Evolutionary conservation across 2,113 vertebrate species (phyloP).

Genomic region (Engraulis encrasicolus): DNA sequence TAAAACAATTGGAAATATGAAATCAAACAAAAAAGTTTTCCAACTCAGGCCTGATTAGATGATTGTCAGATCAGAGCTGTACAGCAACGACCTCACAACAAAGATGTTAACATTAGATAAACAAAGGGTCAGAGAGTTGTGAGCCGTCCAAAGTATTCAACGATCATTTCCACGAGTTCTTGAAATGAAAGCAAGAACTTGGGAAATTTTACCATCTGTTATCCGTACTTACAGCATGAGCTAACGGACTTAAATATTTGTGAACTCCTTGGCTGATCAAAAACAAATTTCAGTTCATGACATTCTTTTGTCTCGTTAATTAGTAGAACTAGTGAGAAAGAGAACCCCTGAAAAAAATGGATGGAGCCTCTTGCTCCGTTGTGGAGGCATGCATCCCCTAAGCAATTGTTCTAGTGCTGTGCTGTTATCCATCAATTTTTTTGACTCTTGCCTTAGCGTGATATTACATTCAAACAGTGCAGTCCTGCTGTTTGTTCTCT

Average conservation of each 20-base stretch:
- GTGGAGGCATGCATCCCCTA: neutral
- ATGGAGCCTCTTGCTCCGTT: neutral
- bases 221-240: constrained; percentile 21
- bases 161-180: constrained; percentile 53
- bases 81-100: constrained; percentile 56
- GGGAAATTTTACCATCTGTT: constrained; percentile 59
- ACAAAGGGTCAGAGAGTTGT: constrained; percentile 70
- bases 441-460: neutral
- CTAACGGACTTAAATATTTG: constrained; percentile 1
- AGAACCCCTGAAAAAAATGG: neutral
- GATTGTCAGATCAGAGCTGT: constrained; percentile 58
- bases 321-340: neutral
- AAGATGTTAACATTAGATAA: constrained; percentile 63
- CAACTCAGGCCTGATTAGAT: constrained; percentile 56
- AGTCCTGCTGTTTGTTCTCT: neutral
- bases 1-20: constrained; percentile 17
- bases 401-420: neutral
- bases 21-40: constrained; percentile 40
- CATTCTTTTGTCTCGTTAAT: neutral
- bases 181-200: constrained; percentile 46
- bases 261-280: neutral
- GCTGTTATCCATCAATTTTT: neutral
- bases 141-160: constrained; percentile 63
- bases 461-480: neutral
- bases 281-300: neutral